These are phyloP conservation scores for Mustelus asterias DNA, from an alignment of 2,113 vertebrate species.

Conservation along the genomic window DNA sequence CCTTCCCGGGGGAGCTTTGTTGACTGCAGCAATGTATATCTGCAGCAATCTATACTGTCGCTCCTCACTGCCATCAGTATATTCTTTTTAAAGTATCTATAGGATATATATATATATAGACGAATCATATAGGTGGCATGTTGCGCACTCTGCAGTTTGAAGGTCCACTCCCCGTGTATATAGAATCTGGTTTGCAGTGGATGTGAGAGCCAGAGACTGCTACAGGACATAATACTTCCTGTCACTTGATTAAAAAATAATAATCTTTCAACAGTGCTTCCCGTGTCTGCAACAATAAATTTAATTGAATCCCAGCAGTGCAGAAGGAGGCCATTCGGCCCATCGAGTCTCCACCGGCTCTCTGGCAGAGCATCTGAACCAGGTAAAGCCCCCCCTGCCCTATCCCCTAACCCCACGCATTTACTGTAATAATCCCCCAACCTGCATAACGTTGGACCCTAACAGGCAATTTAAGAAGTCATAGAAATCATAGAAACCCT, in stretches of 20 bases:
- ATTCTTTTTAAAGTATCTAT: background rate
- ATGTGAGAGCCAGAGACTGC: background rate
- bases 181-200: background rate
- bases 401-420: no score
- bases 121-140: background rate
- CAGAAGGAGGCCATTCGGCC: no score
- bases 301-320: no score
- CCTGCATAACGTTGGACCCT: no score
- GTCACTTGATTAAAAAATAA: slow-evolving; percentile 19
- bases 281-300: background rate
- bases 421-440: no score
- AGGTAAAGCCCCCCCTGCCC: no score
- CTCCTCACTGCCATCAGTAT: background rate
- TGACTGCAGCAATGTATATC: background rate
- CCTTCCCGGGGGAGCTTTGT: background rate
- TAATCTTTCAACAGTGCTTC: background rate
- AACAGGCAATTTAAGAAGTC: no score
- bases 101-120: background rate
- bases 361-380: no score
- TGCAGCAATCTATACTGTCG: background rate
- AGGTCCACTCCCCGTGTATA: background rate
- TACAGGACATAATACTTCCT: slow-evolving; percentile 6
- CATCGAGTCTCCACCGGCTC: no score
- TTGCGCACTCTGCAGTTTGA: background rate
- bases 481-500: no score